phyloP scores from a whole-genome alignment of 2,888 invertebrate species.

The Incurvaria masculella region DNA sequence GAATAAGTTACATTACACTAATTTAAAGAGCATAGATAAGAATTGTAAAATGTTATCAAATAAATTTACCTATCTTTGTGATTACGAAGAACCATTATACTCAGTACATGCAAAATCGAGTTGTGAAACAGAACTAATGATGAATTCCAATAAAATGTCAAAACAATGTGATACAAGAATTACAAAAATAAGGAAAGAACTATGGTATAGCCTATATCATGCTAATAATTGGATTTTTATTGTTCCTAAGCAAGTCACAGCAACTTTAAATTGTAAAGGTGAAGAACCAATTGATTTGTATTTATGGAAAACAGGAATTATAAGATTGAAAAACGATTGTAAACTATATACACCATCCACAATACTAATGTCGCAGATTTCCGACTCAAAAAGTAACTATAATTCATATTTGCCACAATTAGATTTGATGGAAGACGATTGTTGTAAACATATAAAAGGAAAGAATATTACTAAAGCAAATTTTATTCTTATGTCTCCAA shows the following conservation, averaged over 20 bases:
- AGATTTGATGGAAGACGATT: conserved; percentile 11
- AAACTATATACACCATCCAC: conserved; percentile 10
- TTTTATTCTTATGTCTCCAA: conserved; percentile 9
- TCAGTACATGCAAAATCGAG: conserved; percentile 14
- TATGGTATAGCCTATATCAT: conserved; percentile 11
- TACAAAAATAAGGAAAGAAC: conserved; percentile 10
- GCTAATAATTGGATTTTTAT: conserved; percentile 12
- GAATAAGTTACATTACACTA: conserved; percentile 12
- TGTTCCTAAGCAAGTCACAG: background rate
- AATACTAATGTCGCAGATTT: conserved; percentile 6
- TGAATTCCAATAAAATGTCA: conserved; percentile 11
- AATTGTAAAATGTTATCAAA: conserved; percentile 11
- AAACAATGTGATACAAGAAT: conserved; percentile 14
- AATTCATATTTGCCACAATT: conserved; percentile 5
- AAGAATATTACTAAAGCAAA: conserved; percentile 10
- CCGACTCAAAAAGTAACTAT: conserved; percentile 6
- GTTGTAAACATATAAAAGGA: conserved; percentile 11
- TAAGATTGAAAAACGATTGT: too few species aligned
- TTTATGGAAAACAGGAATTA: background rate
- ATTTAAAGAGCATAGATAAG: conserved; percentile 11
- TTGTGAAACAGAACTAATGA: conserved; percentile 16
- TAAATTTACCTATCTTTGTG: conserved; percentile 11
- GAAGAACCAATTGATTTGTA: conserved; percentile 1
- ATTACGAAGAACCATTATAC: too few species aligned
- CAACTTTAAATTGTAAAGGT: conserved; percentile 2